phyloP scores from a whole-genome alignment of 1,140 invertebrate genomes.

The Sarcophaga peregrina region DNA sequence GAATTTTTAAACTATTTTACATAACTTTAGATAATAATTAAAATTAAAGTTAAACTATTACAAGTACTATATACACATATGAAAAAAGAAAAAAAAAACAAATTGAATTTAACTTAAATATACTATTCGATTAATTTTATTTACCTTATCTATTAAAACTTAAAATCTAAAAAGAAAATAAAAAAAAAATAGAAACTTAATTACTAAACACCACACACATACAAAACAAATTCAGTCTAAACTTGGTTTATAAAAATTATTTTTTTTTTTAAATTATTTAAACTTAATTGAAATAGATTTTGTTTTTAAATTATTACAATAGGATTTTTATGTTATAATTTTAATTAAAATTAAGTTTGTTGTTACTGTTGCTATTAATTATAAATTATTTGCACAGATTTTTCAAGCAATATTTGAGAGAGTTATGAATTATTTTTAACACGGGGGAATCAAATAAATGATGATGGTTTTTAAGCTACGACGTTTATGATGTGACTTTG shows the following conservation, averaged over 20 bases:
- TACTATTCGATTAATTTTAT: neutral
- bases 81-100: no score
- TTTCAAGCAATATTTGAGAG: no score
- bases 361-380: no score
- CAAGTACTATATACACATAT: neutral
- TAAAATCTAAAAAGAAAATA: neutral
- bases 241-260: conserved; percentile 6
- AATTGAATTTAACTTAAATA: neutral
- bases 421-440: no score
- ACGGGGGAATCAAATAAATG: no score
- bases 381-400: no score
- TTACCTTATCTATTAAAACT: neutral
- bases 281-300: no score
- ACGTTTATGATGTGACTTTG: no score
- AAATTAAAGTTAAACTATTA: neutral
- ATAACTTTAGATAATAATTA: neutral
- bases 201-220: neutral
- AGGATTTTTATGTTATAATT: no score
- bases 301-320: no score
- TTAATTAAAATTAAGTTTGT: no score
- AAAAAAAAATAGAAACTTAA: neutral
- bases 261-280: neutral
- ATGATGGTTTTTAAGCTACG: no score
- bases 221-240: conserved; percentile 2
- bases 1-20: neutral